Evolutionary conservation across 2,113 vertebrate genomes (phyloP).

Genomic region (Lutjanus erythropterus): DNA sequence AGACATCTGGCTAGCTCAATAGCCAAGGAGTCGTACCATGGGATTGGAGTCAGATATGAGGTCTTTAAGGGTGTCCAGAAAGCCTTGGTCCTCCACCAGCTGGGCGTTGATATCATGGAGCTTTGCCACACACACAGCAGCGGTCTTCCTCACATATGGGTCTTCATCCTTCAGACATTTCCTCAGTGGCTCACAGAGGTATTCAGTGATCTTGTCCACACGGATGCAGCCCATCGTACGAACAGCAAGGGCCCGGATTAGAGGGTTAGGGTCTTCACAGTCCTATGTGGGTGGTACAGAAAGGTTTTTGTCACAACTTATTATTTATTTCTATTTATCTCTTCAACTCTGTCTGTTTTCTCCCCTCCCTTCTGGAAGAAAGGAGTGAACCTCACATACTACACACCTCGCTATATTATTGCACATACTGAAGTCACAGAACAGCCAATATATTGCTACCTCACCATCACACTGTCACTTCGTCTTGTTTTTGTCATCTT

Average conservation of each 20-base stretch:
- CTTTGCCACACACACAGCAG: constrained; percentile 96
- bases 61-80: constrained; percentile 97
- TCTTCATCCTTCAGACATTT: constrained; percentile 99
- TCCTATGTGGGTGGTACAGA: constrained; percentile 83
- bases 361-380: too few relatives aligned
- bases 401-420: too few relatives aligned
- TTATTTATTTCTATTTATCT: background rate
- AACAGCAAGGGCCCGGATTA: constrained; percentile 96
- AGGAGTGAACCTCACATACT: too few relatives aligned
- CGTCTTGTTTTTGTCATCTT: too few relatives aligned
- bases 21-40: constrained; percentile 86
- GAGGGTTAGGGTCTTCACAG: constrained; percentile 97
- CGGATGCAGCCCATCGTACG: constrained; percentile 99
- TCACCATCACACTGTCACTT: too few relatives aligned
- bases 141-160: constrained; percentile 97
- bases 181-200: constrained; percentile 95
- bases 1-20: constrained; percentile 13
- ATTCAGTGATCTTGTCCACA: constrained; percentile 98
- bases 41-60: constrained; percentile 99
- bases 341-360: too few relatives aligned
- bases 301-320: background rate
- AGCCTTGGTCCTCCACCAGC: constrained; percentile 98
- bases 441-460: too few relatives aligned
- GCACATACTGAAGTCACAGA: too few relatives aligned
- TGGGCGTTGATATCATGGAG: constrained; percentile 98